phyloP scores from a whole-genome alignment of 2,888 invertebrate species.

The Meiosimyza decipiens region DNA sequence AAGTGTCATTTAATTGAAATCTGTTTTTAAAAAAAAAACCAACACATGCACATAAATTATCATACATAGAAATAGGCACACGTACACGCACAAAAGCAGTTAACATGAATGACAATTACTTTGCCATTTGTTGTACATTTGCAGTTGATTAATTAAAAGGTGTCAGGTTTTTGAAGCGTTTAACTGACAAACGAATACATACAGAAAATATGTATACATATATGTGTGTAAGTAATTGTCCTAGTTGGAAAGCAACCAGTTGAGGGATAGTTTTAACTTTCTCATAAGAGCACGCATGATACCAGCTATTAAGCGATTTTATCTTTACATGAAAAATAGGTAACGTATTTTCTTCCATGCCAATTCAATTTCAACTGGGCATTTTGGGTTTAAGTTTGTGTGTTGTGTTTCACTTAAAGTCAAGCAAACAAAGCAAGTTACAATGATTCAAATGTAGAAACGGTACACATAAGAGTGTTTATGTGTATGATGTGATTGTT shows the following conservation, averaged over 20 bases:
- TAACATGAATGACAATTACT: slow-evolving; percentile 29
- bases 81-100: neutral
- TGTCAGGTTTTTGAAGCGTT: slow-evolving; percentile 35
- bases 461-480: neutral
- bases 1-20: slow-evolving; percentile 13
- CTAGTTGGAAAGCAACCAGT: too few relatives aligned
- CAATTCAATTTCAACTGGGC: too few relatives aligned
- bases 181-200: slow-evolving; percentile 24
- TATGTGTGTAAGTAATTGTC: too few relatives aligned
- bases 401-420: too few relatives aligned
- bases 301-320: too few relatives aligned
- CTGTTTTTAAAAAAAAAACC: neutral
- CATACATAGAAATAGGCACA: neutral
- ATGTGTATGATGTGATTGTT: slow-evolving; percentile 3
- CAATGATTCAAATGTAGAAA: neutral
- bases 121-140: slow-evolving; percentile 34
- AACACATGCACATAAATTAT: slow-evolving; percentile 7
- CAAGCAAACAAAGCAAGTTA: neutral
- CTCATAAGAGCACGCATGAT: too few relatives aligned
- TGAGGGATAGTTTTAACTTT: too few relatives aligned
- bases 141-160: slow-evolving; percentile 38
- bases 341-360: too few relatives aligned
- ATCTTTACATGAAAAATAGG: too few relatives aligned
- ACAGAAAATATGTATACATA: neutral
- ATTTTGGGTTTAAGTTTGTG: too few relatives aligned